Evolutionary conservation across 2,113 vertebrate genomes (phyloP).

Genomic region (Microtus oregoni): DNA sequence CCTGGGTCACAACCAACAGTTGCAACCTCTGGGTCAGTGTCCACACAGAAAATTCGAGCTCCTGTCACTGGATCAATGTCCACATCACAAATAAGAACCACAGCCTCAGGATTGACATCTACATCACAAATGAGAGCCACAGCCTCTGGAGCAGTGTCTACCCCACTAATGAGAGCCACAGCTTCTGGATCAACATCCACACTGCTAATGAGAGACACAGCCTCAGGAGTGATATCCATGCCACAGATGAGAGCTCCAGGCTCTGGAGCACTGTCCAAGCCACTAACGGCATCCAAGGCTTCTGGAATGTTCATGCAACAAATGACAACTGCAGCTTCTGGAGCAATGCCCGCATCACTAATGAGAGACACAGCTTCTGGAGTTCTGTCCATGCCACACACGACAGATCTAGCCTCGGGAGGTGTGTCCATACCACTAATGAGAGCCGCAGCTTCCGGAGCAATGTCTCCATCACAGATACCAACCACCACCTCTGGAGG

Average conservation of each 20-base stretch:
- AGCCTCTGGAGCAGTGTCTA: constrained; percentile 53
- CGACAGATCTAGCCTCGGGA: constrained; percentile 19
- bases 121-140: constrained; percentile 35
- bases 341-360: constrained; percentile 8
- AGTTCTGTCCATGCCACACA: constrained; percentile 26
- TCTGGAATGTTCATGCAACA: constrained; percentile 62
- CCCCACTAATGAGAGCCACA: constrained; percentile 52
- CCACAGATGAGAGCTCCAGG: constrained; percentile 39
- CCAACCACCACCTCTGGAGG: constrained; percentile 45
- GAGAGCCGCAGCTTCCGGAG: constrained; percentile 26
- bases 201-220: constrained; percentile 37
- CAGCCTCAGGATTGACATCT: constrained; percentile 25
- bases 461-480: constrained; percentile 49
- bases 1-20: background rate
- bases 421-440: constrained; percentile 8
- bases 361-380: constrained; percentile 56
- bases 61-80: constrained; percentile 50
- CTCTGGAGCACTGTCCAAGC: constrained; percentile 52
- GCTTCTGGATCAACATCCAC: constrained; percentile 41
- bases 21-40: constrained; percentile 26
- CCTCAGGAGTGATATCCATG: background rate
- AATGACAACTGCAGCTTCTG: constrained; percentile 67
- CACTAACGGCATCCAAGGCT: constrained; percentile 59
- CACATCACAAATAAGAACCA: constrained; percentile 57
- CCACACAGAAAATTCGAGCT: constrained; percentile 27